These are phyloP conservation scores for Ceratina calcarata DNA, from an alignment of 1,140 invertebrate species.

Conservation along the genomic window DNA sequence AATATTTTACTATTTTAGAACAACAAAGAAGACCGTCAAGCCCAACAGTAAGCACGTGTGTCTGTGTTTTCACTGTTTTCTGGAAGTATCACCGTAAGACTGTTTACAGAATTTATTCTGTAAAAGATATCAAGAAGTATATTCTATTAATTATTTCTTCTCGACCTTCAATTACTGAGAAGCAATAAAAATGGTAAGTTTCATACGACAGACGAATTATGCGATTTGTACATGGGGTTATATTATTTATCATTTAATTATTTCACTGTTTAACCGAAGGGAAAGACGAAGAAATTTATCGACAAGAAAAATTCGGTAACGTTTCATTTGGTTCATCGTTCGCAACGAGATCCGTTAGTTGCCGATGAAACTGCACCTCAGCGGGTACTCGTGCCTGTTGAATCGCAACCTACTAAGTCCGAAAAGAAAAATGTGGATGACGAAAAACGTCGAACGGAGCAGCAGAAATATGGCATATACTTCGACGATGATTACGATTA, in stretches of 20 bases:
- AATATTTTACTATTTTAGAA: too few relatives aligned
- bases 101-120: neutral
- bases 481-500: conserved; percentile 98
- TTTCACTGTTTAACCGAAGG: conserved; percentile 83
- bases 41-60: neutral
- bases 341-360: conserved; percentile 94
- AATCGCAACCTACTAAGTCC: conserved; percentile 52
- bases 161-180: neutral
- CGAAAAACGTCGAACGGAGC: conserved; percentile 87
- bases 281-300: conserved; percentile 91
- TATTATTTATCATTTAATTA: neutral
- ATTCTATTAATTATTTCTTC: neutral
- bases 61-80: neutral
- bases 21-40: too few relatives aligned
- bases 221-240: conserved; percentile 23
- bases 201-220: neutral
- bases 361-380: conserved; percentile 94
- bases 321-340: conserved; percentile 94
- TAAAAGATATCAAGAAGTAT: neutral
- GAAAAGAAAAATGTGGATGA: conserved; percentile 70
- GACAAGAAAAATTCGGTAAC: conserved; percentile 95
- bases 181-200: conserved; percentile 48
- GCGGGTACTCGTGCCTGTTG: conserved; percentile 87
- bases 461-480: conserved; percentile 95
- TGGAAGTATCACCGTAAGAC: too few relatives aligned